These are phyloP conservation scores for Megaleporinus macrocephalus DNA, from an alignment of 2,113 vertebrate species.

Conservation along the genomic window DNA sequence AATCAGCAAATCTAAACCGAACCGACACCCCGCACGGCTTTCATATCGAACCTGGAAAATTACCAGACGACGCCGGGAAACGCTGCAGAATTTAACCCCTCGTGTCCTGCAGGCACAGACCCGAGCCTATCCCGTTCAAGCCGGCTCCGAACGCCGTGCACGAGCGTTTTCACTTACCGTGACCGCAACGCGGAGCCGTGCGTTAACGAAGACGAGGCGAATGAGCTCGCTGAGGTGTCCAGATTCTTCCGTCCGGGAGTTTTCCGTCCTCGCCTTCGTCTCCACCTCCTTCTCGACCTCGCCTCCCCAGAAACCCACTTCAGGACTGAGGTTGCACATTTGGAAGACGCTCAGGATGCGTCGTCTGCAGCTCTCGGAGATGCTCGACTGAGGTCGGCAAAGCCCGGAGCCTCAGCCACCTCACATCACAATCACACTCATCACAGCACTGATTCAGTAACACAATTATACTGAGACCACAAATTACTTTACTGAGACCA, in stretches of 20 bases:
- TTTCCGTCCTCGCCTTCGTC: background rate
- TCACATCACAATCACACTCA: constrained; percentile 25
- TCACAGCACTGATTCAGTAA: no score
- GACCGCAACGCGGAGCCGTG: background rate
- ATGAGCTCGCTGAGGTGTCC: background rate
- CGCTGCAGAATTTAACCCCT: constrained; percentile 85
- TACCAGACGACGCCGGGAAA: constrained; percentile 59
- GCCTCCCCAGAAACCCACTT: constrained; percentile 68
- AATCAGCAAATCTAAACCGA: background rate
- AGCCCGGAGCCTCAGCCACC: constrained; percentile 52
- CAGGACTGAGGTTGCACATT: constrained; percentile 69
- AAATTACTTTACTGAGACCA: no score
- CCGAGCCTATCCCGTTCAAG: background rate
- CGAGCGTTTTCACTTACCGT: constrained; percentile 33
- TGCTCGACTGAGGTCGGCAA: constrained; percentile 72
- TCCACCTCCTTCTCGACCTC: constrained; percentile 63
- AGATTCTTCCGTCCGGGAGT: background rate
- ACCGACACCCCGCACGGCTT: background rate
- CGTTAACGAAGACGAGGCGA: background rate
- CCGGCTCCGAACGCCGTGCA: background rate
- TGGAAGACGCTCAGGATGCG: constrained; percentile 69
- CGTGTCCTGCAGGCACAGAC: constrained; percentile 29
- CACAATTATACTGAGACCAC: no score
- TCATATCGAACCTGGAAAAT: constrained; percentile 30
- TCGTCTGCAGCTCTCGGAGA: constrained; percentile 66